Conservation (phyloP, 2,113 vertebrate species). For the Paradoxurus hermaphroditus region DNA sequence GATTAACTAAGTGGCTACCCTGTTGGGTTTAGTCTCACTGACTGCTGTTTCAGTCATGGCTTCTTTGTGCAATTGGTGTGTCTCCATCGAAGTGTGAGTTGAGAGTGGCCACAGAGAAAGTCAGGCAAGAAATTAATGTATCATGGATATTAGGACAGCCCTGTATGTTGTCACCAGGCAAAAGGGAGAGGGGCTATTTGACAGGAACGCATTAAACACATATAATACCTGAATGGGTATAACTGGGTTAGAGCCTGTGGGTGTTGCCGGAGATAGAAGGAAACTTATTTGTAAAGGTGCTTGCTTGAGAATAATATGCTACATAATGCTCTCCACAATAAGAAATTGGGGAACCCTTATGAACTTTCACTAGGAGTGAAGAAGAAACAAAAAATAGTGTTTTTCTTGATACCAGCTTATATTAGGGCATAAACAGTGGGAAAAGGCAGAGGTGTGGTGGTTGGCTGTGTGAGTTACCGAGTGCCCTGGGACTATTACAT, state of each 20-base stretch:
- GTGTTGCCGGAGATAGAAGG: not conserved
- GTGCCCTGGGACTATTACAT: not conserved
- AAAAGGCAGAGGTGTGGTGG: not conserved
- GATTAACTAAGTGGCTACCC: conserved; percentile 76
- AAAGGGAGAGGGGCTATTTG: not conserved
- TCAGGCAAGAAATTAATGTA: not conserved
- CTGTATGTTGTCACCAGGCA: not conserved
- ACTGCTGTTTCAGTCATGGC: not conserved
- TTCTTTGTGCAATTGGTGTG: not conserved
- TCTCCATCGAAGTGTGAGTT: not conserved
- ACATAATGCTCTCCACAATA: not conserved
- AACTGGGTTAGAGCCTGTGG: not conserved
- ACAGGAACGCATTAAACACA: not conserved
- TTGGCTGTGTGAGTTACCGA: not conserved
- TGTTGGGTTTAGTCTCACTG: not conserved
- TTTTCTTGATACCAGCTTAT: not conserved
- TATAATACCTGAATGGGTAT: not conserved
- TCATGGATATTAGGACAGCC: not conserved
- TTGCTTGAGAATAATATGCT: not conserved
- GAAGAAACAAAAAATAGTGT: not conserved
- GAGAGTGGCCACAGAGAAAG: not conserved
- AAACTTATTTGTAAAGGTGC: not conserved
- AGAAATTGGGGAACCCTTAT: not conserved
- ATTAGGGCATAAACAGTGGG: not conserved
- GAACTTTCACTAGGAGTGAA: not conserved